Conservation (phyloP, 2,113 vertebrate species). For the Delphinus delphis region DNA sequence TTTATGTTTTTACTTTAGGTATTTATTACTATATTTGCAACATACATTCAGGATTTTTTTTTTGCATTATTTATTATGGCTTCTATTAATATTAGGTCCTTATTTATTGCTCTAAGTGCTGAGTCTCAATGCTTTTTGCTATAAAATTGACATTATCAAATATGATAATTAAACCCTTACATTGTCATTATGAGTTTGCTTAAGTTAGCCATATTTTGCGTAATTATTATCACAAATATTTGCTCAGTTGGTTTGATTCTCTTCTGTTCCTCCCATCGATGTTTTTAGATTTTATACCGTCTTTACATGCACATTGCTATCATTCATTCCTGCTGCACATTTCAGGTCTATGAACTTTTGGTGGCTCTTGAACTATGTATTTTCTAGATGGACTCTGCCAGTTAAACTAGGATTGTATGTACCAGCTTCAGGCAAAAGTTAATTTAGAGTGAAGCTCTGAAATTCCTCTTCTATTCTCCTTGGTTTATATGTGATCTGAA, state of each 20-base stretch:
- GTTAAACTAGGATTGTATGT: not conserved
- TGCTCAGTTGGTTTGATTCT: not conserved
- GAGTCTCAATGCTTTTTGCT: not conserved
- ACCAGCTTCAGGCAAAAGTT: not conserved
- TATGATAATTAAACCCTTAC: not conserved
- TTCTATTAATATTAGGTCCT: not conserved
- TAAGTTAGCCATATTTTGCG: not conserved
- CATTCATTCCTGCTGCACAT: not conserved
- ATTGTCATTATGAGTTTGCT: not conserved
- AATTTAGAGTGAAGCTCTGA: not conserved
- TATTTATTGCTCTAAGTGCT: not conserved
- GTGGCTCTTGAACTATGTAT: not conserved
- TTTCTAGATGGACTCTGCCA: not conserved
- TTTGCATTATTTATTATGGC: not conserved
- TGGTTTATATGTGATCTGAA: conserved; percentile 10
- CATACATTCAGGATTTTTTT: not conserved
- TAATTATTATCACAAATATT: not conserved
- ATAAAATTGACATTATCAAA: not conserved
- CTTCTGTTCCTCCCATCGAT: not conserved
- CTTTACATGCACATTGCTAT: not conserved
- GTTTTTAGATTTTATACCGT: not conserved
- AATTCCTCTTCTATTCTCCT: not conserved
- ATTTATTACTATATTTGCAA: not conserved
- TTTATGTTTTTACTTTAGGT: not conserved
- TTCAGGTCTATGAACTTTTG: not conserved